A percentile compares a stretch with the other conserved stretches of the same genome.
Evolutionary conservation across 2,113 vertebrate genomes (phyloP).

Genomic region (Sardina pilchardus): DNA sequence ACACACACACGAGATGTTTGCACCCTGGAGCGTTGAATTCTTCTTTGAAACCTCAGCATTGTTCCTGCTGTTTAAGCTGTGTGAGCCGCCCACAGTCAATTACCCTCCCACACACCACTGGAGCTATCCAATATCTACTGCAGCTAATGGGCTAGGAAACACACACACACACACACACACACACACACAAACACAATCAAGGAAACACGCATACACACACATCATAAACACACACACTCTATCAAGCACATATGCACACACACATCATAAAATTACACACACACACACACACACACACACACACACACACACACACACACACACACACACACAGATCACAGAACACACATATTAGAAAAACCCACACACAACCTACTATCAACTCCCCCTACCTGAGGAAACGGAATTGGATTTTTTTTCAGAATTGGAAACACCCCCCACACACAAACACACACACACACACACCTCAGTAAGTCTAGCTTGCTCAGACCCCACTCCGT

Average conservation of each 20-base stretch:
- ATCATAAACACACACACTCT: neutral
- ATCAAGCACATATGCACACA: neutral
- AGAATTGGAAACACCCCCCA: neutral
- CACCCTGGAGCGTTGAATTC: neutral
- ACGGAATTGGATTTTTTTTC: too few relatives aligned
- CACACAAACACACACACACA: neutral
- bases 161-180: conserved; percentile 4
- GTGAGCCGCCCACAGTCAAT: neutral
- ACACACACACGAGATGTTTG: neutral
- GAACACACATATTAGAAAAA: too few relatives aligned
- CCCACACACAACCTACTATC: too few relatives aligned
- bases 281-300: neutral
- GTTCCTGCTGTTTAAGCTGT: neutral
- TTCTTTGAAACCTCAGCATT: neutral
- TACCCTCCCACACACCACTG: neutral
- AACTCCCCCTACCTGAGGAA: too few relatives aligned
- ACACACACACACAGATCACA: neutral
- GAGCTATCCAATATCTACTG: neutral
- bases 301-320: neutral
- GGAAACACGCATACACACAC: too few relatives aligned
- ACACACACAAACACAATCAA: neutral
- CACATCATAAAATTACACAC: neutral
- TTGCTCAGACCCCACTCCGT: too few relatives aligned
- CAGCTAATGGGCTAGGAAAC: too few relatives aligned
- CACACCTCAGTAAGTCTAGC: conserved; percentile 6